phyloP scores from a whole-genome alignment of 2,888 invertebrate species.

The Platycnemis pennipes region DNA sequence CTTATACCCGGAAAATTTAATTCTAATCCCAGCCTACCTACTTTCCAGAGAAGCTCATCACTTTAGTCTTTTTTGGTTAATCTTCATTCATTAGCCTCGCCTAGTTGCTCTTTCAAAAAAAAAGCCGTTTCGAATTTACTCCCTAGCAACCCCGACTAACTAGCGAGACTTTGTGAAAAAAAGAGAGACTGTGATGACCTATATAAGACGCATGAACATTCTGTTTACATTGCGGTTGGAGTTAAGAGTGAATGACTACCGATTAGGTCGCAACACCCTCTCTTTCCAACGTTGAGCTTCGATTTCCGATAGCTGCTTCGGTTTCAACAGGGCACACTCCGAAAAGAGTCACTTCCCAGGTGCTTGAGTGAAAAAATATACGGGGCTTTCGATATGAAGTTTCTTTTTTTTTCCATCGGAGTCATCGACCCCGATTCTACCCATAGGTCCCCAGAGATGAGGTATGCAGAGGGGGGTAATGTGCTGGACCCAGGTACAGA shows the following conservation, averaged over 20 bases:
- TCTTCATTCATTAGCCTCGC: too few relatives aligned
- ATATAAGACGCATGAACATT: background rate
- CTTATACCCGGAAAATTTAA: too few relatives aligned
- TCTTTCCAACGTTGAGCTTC: constrained; percentile 7
- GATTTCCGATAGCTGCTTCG: constrained; percentile 55
- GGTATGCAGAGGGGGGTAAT: background rate
- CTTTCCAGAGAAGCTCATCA: too few relatives aligned
- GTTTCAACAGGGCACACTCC: constrained; percentile 19
- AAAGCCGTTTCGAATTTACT: too few relatives aligned
- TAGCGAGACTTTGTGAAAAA: background rate
- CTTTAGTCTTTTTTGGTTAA: too few relatives aligned
- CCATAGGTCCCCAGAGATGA: constrained; percentile 12
- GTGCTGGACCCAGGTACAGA: background rate
- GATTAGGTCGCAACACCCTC: constrained; percentile 9
- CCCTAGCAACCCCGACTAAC: too few relatives aligned
- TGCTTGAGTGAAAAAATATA: constrained; percentile 4
- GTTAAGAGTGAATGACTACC: background rate
- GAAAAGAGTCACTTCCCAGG: constrained; percentile 44
- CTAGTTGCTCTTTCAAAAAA: too few relatives aligned
- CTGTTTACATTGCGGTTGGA: background rate
- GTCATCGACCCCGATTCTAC: constrained; percentile 47
- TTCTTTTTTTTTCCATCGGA: background rate
- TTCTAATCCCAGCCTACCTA: too few relatives aligned
- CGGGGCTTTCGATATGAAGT: background rate
- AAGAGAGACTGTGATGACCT: background rate